Evolutionary conservation across 2,888 invertebrate genomes (phyloP).

Genomic region (Didymodactylos carnosus): DNA sequence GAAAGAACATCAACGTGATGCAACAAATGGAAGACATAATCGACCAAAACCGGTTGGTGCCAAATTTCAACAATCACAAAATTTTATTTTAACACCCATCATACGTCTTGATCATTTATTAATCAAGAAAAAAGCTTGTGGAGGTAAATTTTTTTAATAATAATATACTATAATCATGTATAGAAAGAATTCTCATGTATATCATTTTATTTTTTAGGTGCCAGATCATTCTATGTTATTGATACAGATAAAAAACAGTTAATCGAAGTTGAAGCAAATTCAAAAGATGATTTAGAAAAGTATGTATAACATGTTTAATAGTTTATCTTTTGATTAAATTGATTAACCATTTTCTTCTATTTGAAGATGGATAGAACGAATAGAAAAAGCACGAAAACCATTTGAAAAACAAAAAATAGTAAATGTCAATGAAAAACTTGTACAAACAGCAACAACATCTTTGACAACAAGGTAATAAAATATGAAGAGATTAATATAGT

Average conservation of each 20-base stretch:
- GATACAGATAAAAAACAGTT: neutral
- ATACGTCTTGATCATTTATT: neutral
- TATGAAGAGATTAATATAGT: neutral
- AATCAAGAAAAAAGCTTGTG: neutral
- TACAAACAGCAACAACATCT: neutral
- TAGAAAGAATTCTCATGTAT: neutral
- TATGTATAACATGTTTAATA: neutral
- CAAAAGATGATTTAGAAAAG: neutral
- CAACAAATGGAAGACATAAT: neutral
- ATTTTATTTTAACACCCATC: neutral
- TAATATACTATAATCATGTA: neutral
- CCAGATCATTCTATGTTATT: neutral
- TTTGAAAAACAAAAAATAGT: neutral
- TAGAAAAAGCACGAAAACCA: neutral
- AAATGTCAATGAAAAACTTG: neutral
- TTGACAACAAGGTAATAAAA: neutral
- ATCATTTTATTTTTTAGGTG: neutral
- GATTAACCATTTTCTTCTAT: neutral
- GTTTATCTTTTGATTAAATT: neutral
- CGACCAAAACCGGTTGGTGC: neutral
- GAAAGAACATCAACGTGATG: neutral
- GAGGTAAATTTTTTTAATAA: too few relatives aligned
- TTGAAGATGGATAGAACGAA: neutral
- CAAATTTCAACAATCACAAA: neutral
- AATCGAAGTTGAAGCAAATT: neutral